Evolutionary conservation across 1,140 invertebrate species (phyloP), one percentile per base, ranked within the genome.

Genomic region (Colletes gigas): DNA sequence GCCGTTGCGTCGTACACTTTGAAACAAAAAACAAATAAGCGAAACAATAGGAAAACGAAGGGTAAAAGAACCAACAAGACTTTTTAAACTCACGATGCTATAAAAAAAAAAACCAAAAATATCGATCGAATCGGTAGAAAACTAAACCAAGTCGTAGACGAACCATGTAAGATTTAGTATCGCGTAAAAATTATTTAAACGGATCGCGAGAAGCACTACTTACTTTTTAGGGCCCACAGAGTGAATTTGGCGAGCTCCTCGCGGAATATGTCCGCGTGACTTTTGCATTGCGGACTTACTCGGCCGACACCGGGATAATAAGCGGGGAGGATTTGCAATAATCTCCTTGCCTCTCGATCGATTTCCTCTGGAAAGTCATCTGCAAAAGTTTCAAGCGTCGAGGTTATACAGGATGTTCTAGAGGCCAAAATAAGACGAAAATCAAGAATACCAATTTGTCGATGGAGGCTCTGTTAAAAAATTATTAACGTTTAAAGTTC

Each of bases 1-100:
- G 94, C 95, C 9, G 94, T 94, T 5, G 95, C 93, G 86, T 96
- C 95, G 88, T 95, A 94, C 95, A 95, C 95, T 95, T 87, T 67
- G 91, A 79, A 59, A 60, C 17, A 57, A 59, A 57, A 59, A 17
- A 41, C 2, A 12, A 63, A 44, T 77, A 70, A 59, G 80, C 84
- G 83, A 86, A 83, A 70, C 14, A 81, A 83, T 50, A 3, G 3
- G n/a, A n/a, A n/a, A n/a, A n/a, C n/a, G n/a, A n/a, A n/a, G n/a
- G n/a, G n/a, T n/a, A n/a, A n/a, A n/a, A n/a, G n/a, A n/a, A n/a
- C n/a, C n/a, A n/a, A n/a, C n/a, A 50, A 10, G 83, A 84, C 62
- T 71, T 47, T 62, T 50, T 88, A 86, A 59, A 30, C 30, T 30
- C 30, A 30, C 30, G 30, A 30, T 30, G 2, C 30, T 30, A 30